phyloP scores from a whole-genome alignment of 1,140 invertebrate species.

The Drosophila nebulosa region DNA sequence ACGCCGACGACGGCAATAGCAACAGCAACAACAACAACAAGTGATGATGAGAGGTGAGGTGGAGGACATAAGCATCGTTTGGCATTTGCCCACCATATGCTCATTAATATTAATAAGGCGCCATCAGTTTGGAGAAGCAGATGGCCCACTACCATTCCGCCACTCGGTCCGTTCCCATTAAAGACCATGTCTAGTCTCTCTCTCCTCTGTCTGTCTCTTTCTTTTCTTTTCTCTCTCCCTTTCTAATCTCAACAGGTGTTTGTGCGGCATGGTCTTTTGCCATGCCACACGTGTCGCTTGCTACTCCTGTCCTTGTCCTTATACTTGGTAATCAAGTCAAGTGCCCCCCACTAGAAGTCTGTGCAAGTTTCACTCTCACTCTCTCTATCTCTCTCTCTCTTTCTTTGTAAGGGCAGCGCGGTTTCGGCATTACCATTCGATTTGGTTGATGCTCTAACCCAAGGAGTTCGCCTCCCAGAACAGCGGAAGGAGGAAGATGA shows the following conservation, averaged over 20 bases:
- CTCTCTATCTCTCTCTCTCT: too few species aligned
- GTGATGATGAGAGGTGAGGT: background rate
- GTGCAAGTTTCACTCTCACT: conserved; percentile 29
- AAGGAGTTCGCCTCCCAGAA: too few species aligned
- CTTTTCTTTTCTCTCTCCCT: background rate
- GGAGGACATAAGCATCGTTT: conserved; percentile 9
- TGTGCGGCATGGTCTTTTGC: conserved; percentile 20
- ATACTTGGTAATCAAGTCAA: conserved; percentile 65
- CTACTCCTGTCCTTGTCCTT: conserved; percentile 27
- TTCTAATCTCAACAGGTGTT: conserved; percentile 68
- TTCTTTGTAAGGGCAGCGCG: background rate
- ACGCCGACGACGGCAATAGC: background rate
- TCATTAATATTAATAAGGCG: conserved; percentile 75
- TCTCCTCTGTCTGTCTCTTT: background rate
- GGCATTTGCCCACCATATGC: conserved; percentile 51
- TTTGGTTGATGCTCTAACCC: background rate
- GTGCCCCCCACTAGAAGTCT: conserved; percentile 39
- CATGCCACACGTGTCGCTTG: conserved; percentile 46
- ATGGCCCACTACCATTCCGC: conserved; percentile 1
- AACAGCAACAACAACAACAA: background rate
- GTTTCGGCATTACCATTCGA: background rate
- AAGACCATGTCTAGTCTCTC: background rate
- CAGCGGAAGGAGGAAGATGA: too few species aligned
- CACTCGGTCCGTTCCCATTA: background rate
- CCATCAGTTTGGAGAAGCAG: conserved; percentile 28